phyloP scores from a whole-genome alignment of 2,113 vertebrate species.

The Hippoglossus stenolepis region DNA sequence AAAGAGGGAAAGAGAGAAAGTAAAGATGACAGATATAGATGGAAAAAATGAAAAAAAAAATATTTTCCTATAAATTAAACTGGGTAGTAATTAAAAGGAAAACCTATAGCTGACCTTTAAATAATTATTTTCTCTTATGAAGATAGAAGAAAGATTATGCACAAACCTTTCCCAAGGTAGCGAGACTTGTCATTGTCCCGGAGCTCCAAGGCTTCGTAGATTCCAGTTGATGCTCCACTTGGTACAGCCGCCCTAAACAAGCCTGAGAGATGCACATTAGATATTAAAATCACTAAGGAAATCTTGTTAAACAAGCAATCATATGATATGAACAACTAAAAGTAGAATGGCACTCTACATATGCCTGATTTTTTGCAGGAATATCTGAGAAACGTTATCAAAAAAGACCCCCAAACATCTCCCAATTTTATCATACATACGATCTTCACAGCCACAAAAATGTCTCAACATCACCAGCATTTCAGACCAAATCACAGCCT shows the following conservation, averaged over 20 bases:
- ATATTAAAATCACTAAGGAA: background rate
- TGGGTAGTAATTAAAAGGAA: background rate
- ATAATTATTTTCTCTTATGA: too few relatives aligned
- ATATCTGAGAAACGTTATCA: too few relatives aligned
- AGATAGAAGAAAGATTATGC: background rate
- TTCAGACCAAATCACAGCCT: too few relatives aligned
- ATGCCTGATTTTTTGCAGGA: background rate
- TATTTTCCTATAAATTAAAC: conserved; percentile 3
- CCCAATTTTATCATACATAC: background rate
- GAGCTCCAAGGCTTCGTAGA: conserved; percentile 97
- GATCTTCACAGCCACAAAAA: background rate
- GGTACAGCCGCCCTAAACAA: conserved; percentile 96
- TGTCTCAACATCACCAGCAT: background rate
- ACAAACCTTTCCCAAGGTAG: conserved; percentile 93
- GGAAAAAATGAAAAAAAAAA: conserved; percentile 10
- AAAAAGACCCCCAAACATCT: background rate
- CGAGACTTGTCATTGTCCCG: conserved; percentile 96
- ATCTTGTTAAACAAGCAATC: background rate
- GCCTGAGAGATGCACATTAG: conserved; percentile 77
- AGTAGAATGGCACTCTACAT: background rate
- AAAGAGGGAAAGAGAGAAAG: conserved; percentile 49
- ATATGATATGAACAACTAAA: background rate
- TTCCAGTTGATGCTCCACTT: conserved; percentile 95
- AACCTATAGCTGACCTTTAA: background rate
- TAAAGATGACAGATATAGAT: conserved; percentile 10